Base-by-base conservation (phyloP, 2,797 vertebrate species). In the Rhabdomys pumilio region DNA sequence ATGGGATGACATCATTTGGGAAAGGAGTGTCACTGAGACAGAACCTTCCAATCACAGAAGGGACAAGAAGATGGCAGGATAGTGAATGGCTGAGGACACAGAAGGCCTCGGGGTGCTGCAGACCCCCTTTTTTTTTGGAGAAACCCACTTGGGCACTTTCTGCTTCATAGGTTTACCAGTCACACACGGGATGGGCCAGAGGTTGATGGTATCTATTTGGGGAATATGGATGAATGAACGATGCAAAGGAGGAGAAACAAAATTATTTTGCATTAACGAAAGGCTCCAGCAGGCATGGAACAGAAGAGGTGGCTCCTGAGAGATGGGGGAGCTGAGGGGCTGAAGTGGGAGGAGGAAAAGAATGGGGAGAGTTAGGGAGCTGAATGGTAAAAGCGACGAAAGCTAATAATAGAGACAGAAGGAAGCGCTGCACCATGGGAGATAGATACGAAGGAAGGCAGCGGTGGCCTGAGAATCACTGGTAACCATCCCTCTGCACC, bases 331-430 rank as follows among this genome's bases (percentile, higher is more conserved):
- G 77, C n/a, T 84, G 57, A 86, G 6, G 53, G 82, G 41, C 72
- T 31, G 14, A 31, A 81, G 88, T 80, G 80, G 81, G 63, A 57
- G 8, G 41, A 89, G 84, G 80, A 86, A 82, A 63, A 26, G 57
- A 4, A 41, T 14, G 31, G 13, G 72, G 87, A 53, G 67, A 83
- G 65, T n/a, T 44, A 8, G 77, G 69, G 63, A 79, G 88, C 17
- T 29, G 86, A 80, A 81, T 19, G 77, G 92, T 26, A 59, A 83
- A 61, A 72, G 90, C 73, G 63, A 61, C 94, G 90, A 1, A 50
- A n/a, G 96, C 96, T 95, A 96, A 96, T n/a, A 96, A 97, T 94
- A 97, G 97, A 96, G 90, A 47, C 91, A 96, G 93, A 93, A 96
- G 97, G 97, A 97, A 97, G 92, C 31, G 4, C 92, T 97, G 84